Conservation (phyloP, 2,113 vertebrate species). For the Stegostoma tigrinum region DNA sequence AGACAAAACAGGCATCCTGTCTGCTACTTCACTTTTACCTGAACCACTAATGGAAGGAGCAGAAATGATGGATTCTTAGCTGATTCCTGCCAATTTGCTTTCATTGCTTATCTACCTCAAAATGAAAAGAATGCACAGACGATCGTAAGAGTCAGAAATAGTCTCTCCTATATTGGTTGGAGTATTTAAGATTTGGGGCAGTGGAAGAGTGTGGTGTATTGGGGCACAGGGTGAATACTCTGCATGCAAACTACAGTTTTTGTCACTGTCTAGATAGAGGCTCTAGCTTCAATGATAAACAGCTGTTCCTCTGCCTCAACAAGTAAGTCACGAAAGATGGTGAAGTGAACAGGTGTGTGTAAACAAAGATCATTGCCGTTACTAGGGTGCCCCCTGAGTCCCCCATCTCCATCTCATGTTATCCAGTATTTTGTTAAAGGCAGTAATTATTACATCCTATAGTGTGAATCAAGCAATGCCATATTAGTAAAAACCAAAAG, state of each 20-base stretch:
- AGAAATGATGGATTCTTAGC: background rate
- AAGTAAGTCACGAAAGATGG: background rate
- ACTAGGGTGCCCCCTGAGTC: too few relatives aligned
- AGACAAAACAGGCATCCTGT: too few relatives aligned
- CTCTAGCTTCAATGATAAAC: background rate
- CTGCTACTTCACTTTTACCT: background rate
- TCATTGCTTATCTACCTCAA: background rate
- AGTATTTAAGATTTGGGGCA: background rate
- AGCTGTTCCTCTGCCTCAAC: background rate
- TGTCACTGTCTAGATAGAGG: background rate
- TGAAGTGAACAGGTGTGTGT: background rate
- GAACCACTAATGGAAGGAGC: background rate
- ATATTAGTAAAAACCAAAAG: too few relatives aligned
- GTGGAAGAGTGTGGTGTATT: background rate
- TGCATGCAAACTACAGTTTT: background rate
- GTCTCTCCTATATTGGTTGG: background rate
- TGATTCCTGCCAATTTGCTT: background rate
- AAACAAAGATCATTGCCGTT: background rate
- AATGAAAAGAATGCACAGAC: background rate
- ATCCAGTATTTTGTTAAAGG: background rate
- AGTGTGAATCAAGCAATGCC: background rate
- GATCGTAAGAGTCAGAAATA: background rate
- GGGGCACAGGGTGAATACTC: background rate
- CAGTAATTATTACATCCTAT: background rate
- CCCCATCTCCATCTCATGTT: background rate